A percentile compares a stretch with the other conserved stretches of the same genome.
Evolutionary conservation across 2,113 vertebrate species (phyloP).

Genomic region (Siniperca chuatsi): DNA sequence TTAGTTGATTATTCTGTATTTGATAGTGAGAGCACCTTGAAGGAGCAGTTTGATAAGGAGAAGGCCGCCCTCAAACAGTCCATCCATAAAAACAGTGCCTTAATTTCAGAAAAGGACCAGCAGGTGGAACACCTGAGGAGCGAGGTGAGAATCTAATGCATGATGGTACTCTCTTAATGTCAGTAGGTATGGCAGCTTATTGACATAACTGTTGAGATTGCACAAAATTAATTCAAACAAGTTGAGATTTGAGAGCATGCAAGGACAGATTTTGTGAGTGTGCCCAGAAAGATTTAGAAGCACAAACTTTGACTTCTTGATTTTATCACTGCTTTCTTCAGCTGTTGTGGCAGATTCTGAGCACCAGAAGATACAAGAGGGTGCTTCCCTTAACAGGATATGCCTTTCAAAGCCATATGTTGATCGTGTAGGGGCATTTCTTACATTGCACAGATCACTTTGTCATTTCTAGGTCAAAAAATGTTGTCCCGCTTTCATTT

Average conservation of each 20-base stretch:
- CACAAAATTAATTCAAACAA: neutral
- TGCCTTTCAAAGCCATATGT: neutral
- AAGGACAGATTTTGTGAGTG: neutral
- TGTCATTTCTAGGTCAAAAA: constrained; percentile 21
- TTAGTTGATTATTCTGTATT: constrained; percentile 39
- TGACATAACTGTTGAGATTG: neutral
- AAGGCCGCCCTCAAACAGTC: constrained; percentile 91
- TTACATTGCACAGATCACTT: neutral
- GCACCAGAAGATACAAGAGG: too few relatives aligned
- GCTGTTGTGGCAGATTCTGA: neutral
- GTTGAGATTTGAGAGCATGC: neutral
- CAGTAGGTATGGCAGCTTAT: neutral
- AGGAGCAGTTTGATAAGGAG: constrained; percentile 91
- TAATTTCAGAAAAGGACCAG: constrained; percentile 92
- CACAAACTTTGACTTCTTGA: too few relatives aligned
- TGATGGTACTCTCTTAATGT: neutral
- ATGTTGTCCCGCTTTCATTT: neutral
- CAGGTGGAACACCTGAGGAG: constrained; percentile 91
- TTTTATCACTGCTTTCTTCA: neutral
- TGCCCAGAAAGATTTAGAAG: neutral
- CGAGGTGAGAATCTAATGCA: constrained; percentile 83
- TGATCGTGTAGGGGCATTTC: neutral
- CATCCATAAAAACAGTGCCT: constrained; percentile 91
- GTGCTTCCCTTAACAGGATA: neutral
- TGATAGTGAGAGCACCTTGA: constrained; percentile 88